Percentiles rank a stretch among this genome's conserved stretches.
Conservation (phyloP, 2,113 vertebrate species). For the Xyrauchen texanus region DNA sequence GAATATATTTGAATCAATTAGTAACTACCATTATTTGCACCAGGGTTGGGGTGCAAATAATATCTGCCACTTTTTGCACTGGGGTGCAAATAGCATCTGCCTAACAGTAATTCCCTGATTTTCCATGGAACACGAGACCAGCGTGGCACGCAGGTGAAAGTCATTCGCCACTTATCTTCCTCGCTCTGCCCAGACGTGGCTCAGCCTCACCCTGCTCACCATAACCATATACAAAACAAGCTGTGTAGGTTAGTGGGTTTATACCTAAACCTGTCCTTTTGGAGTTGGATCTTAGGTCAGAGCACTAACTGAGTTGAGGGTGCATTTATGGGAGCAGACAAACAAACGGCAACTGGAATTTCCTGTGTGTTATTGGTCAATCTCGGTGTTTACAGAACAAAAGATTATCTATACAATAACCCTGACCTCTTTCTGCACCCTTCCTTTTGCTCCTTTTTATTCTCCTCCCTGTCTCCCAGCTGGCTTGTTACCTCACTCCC, state of each 20-base stretch:
- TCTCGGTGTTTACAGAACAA: conserved; percentile 55
- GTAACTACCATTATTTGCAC: no score
- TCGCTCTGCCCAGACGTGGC: no score
- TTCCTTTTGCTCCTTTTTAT: not conserved
- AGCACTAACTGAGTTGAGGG: not conserved
- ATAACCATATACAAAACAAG: no score
- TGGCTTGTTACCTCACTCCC: not conserved
- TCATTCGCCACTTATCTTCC: no score
- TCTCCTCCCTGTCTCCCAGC: conserved; percentile 1
- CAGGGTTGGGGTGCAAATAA: no score
- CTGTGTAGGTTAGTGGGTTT: not conserved
- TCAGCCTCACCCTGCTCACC: no score
- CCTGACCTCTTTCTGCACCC: conserved; percentile 42
- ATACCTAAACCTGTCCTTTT: not conserved
- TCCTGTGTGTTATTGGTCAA: conserved; percentile 64
- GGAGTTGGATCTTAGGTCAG: not conserved
- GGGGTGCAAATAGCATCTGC: no score
- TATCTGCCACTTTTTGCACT: no score
- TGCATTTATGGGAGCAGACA: conserved; percentile 51
- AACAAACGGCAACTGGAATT: conserved; percentile 70
- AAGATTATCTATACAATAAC: conserved; percentile 54
- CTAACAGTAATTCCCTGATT: no score
- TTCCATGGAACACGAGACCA: no score
- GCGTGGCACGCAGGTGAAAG: no score
- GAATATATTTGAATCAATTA: no score